Evolutionary conservation across 2,888 invertebrate species (phyloP), one percentile per base, ranked within the genome.

Genomic region (Andrena fulva): DNA sequence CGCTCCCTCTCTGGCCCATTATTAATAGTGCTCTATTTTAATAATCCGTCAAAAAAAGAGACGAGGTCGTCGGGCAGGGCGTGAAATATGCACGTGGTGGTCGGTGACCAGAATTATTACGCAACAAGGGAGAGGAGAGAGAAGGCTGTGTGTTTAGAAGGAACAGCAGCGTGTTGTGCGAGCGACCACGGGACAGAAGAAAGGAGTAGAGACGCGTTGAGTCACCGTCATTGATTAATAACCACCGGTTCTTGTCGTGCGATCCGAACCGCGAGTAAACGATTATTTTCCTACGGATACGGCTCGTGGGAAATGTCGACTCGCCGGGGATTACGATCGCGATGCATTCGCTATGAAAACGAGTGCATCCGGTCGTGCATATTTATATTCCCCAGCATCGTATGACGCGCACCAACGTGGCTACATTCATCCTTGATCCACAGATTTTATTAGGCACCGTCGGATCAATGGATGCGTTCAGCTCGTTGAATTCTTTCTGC

Each of bases 21-120:
- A 84, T 73, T 86, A 84, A 87, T 80, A 74, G 66, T 67, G 42
- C 64, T 78, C 87, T 87, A 85, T 87, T 87, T 85, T 87, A 77
- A 87, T 71, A 79, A 83, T 77, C 52, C 73, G 83, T 83, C 68
- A 87, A 85, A 87, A 87, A 84, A 82, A 50, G 20, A 27, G 20
- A 31, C 80, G 64, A 64, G 69, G 73, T 33, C 68, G 64, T 29
- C n/a, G 54, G 2, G 7, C 67, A 72, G 31, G 27, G 50, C 10
- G 56, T 31, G 20, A 48, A 73, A 69, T 35, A 50, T 20, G 16
- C 16, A 42, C 42, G 42, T 42, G 54, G 54, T 42, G 50, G 20
- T 24, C 50, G 6, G 10, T 5, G 33, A 8, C 8, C 6, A 16
- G 12, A 42, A 69, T 81, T 42, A 42, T 42, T 81, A 60, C 60